Evolutionary conservation across 2,888 invertebrate genomes (phyloP).

Genomic region (Scaptomyza flava): DNA sequence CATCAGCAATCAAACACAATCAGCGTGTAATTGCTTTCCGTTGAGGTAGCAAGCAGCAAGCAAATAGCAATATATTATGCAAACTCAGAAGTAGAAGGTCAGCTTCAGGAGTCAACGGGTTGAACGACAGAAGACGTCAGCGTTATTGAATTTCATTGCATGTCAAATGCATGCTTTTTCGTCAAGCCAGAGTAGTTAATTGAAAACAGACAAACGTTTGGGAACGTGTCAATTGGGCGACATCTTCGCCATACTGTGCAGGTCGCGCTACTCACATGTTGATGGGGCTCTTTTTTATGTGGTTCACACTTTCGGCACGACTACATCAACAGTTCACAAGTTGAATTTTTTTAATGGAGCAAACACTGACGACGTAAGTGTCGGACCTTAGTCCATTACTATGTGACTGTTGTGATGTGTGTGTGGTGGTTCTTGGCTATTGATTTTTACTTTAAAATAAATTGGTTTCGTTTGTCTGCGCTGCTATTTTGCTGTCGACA

Average conservation of each 20-base stretch:
- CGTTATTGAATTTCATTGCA: conserved; percentile 57
- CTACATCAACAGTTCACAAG: conserved; percentile 10
- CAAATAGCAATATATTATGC: conserved; percentile 51
- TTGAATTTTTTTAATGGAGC: conserved; percentile 42
- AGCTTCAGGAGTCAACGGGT: neutral
- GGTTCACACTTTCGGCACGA: conserved; percentile 18
- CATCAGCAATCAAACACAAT: conserved; percentile 26
- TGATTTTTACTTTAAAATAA: conserved; percentile 78
- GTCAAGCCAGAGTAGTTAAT: conserved; percentile 28
- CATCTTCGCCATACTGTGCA: conserved; percentile 34
- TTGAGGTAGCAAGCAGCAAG: conserved; percentile 30
- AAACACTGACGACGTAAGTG: conserved; percentile 30
- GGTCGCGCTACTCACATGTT: conserved; percentile 42
- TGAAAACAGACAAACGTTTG: conserved; percentile 19
- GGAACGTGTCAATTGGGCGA: conserved; percentile 33
- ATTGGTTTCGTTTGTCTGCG: conserved; percentile 78
- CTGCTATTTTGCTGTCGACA: conserved; percentile 41
- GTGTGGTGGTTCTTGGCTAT: conserved; percentile 55
- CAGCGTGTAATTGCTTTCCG: neutral
- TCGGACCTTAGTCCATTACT: conserved; percentile 18
- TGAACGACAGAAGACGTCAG: conserved; percentile 13
- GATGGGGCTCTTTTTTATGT: conserved; percentile 26
- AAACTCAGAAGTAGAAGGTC: neutral
- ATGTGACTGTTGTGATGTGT: conserved; percentile 1
- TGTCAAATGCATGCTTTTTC: conserved; percentile 72